phyloP scores from a whole-genome alignment of 2,113 vertebrate genomes.

The Zootoca vivipara region DNA sequence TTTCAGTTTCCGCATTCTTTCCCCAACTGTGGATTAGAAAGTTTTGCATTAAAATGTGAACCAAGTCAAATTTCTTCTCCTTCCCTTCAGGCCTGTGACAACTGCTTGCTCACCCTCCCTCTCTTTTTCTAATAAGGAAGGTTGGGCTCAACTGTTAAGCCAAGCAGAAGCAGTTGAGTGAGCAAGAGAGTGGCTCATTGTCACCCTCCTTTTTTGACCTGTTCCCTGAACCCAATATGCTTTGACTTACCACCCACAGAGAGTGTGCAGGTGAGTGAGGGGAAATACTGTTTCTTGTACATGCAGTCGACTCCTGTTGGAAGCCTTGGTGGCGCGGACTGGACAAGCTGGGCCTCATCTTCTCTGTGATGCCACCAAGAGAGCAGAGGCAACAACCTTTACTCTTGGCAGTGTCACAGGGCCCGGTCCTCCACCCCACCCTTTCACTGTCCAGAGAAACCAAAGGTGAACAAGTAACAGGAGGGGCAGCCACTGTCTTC shows the following conservation, averaged over 20 bases:
- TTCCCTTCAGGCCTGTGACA: not conserved
- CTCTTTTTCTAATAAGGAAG: not conserved
- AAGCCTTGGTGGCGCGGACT: not conserved
- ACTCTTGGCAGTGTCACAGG: no score
- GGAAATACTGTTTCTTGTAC: not conserved
- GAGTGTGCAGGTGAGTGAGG: no score
- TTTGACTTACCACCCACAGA: not conserved
- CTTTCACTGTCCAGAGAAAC: no score
- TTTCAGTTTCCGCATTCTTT: no score
- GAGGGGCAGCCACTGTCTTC: no score
- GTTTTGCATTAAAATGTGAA: no score
- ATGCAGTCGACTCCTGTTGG: not conserved
- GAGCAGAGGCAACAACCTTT: no score
- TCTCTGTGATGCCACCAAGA: not conserved
- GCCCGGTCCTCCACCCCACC: no score
- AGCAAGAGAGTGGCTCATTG: not conserved
- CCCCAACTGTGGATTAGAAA: no score
- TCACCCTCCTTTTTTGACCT: not conserved
- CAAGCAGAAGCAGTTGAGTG: not conserved
- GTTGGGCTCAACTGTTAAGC: not conserved
- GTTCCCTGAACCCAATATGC: not conserved
- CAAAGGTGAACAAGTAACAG: no score
- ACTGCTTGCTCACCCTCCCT: not conserved
- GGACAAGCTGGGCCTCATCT: not conserved
- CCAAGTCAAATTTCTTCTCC: no score